Evolutionary conservation across 2,113 vertebrate species (phyloP).

Genomic region (Callaeas wilsoni): DNA sequence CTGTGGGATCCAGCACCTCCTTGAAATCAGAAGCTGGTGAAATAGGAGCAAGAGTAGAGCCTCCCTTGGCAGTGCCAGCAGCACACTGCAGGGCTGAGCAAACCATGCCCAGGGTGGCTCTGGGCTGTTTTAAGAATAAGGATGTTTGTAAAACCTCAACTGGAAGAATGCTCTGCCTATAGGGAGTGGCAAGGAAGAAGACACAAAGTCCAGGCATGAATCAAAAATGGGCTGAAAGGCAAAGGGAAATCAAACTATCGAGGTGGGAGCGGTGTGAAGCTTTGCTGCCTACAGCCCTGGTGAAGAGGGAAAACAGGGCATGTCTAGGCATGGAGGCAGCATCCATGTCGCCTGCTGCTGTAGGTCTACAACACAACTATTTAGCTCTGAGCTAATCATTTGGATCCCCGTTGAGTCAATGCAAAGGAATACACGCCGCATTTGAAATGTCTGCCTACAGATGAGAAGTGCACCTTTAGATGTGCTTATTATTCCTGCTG

Average conservation of each 20-base stretch:
- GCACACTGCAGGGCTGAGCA: neutral
- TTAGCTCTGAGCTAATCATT: neutral
- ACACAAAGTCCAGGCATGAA: neutral
- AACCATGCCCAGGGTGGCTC: neutral
- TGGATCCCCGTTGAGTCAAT: neutral
- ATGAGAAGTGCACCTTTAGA: neutral
- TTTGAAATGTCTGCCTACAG: neutral
- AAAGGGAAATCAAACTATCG: neutral
- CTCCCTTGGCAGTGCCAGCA: neutral
- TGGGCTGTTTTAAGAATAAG: neutral
- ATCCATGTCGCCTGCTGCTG: neutral
- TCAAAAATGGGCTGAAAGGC: neutral
- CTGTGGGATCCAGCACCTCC: neutral
- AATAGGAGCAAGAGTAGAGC: neutral
- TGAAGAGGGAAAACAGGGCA: neutral
- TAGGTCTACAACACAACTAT: neutral
- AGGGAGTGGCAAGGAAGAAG: neutral
- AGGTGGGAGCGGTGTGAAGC: accelerated
- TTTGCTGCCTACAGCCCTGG: neutral
- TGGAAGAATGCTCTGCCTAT: neutral
- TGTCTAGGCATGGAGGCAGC: neutral
- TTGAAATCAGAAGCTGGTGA: neutral
- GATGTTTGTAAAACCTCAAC: neutral
- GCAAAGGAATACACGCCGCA: neutral
- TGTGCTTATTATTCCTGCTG: neutral